These are phyloP conservation scores for Bursaphelenchus okinawaensis DNA, from an alignment of 2,888 invertebrate species.

Conservation along the genomic window DNA sequence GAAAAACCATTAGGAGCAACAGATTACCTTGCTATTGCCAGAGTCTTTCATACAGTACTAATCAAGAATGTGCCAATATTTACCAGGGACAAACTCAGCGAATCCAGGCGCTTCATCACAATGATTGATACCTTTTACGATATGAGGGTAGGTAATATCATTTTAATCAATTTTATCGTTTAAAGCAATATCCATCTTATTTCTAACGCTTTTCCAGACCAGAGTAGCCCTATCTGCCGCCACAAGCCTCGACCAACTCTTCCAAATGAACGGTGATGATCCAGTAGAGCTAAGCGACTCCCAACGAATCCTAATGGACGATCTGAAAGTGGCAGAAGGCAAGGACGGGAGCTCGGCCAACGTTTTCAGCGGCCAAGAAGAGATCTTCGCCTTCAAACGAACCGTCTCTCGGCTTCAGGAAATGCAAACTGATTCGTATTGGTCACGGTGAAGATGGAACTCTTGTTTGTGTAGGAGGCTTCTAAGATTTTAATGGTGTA, in stretches of 20 bases:
- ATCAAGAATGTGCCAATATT: conserved; percentile 82
- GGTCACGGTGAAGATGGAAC: conserved; percentile 63
- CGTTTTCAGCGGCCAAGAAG: conserved; percentile 94
- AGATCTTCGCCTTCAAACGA: conserved; percentile 90
- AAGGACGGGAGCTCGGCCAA: conserved; percentile 72
- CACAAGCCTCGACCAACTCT: conserved; percentile 72
- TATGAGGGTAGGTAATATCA: conserved; percentile 75
- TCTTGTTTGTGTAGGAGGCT: too few species aligned
- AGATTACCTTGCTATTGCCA: conserved; percentile 85
- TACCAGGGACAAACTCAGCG: conserved; percentile 73
- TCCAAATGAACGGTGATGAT: conserved; percentile 63
- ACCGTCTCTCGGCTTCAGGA: conserved; percentile 85
- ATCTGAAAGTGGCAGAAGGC: conserved; percentile 70
- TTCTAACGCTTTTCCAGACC: conserved; percentile 64
- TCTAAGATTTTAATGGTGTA: too few species aligned
- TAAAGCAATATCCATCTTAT: background rate
- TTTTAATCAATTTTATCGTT: background rate
- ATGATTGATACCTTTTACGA: conserved; percentile 94
- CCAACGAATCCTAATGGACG: conserved; percentile 85
- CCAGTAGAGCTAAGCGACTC: conserved; percentile 67
- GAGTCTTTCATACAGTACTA: conserved; percentile 89
- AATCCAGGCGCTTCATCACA: conserved; percentile 87
- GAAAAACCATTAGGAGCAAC: conserved; percentile 80
- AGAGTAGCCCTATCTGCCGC: conserved; percentile 78
- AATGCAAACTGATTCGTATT: conserved; percentile 92